Conservation (phyloP, 2,888 invertebrate species). For the Drosophila anceps region DNA sequence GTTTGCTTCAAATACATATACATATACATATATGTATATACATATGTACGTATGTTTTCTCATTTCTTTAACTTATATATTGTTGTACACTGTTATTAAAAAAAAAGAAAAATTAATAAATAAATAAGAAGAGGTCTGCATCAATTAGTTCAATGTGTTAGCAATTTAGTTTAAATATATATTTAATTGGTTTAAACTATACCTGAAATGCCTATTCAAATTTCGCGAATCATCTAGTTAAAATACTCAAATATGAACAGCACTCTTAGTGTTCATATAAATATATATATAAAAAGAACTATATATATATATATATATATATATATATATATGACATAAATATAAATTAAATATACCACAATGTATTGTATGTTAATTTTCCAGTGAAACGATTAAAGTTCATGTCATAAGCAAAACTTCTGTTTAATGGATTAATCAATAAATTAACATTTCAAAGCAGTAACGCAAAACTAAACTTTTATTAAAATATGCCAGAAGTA, state of each 20-base stretch:
- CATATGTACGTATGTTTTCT: background rate
- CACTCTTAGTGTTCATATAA: slow-evolving; percentile 42
- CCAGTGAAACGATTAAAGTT: slow-evolving; percentile 54
- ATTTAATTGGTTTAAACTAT: slow-evolving; percentile 34
- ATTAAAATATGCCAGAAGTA: background rate
- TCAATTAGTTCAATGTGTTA: slow-evolving; percentile 48
- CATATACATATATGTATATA: background rate
- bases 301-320: slow-evolving; percentile 11
- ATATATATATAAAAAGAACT: slow-evolving; percentile 31
- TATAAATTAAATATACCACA: slow-evolving; percentile 56
- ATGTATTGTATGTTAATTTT: slow-evolving; percentile 68
- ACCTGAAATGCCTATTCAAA: slow-evolving; percentile 67
- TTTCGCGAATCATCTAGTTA: slow-evolving; percentile 55
- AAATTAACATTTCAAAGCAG: slow-evolving; percentile 59
- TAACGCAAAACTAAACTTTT: background rate
- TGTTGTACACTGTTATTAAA: slow-evolving; percentile 32
- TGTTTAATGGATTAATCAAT: slow-evolving; percentile 67
- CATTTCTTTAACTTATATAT: slow-evolving; percentile 11
- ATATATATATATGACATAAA: slow-evolving; percentile 33
- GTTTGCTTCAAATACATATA: slow-evolving; percentile 14
- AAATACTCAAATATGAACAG: slow-evolving; percentile 57
- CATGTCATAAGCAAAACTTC: slow-evolving; percentile 49
- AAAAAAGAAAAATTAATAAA: background rate
- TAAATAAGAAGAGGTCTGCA: background rate
- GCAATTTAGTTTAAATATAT: slow-evolving; percentile 19